Percentiles rank a stretch among this genome's conserved stretches.
Conservation (phyloP, 1,140 invertebrate genomes). For the Monomorium pharaonis region DNA sequence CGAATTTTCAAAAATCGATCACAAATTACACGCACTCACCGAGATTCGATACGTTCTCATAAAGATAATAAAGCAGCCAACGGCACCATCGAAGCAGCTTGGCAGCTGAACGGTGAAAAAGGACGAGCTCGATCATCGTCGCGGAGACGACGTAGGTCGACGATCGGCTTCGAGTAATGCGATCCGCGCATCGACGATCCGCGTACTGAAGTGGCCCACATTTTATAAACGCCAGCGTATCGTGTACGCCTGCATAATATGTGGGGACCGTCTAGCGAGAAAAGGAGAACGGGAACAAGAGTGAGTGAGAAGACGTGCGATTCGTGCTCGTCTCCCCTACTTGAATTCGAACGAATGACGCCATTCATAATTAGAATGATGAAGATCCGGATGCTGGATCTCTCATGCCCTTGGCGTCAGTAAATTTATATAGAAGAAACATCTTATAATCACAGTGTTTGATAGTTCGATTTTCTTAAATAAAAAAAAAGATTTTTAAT, state of each 20-base stretch:
- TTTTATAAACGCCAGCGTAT: conserved; percentile 69
- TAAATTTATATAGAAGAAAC: background rate
- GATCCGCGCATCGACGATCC: conserved; percentile 63
- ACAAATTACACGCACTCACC: conserved; percentile 71
- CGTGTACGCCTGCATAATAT: conserved; percentile 66
- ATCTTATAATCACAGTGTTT: background rate
- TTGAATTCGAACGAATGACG: conserved; percentile 66
- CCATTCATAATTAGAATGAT: conserved; percentile 67
- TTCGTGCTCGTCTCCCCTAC: conserved; percentile 64
- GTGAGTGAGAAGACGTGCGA: conserved; percentile 19
- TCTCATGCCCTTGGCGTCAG: conserved; percentile 23
- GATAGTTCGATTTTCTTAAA: background rate
- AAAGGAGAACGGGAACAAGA: conserved; percentile 29
- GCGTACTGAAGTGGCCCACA: conserved; percentile 77
- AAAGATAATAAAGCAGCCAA: conserved; percentile 72
- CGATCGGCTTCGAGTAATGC: conserved; percentile 44
- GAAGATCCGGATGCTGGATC: conserved; percentile 68
- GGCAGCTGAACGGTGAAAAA: conserved; percentile 6
- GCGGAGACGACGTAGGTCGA: conserved; percentile 6
- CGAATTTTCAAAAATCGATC: background rate
- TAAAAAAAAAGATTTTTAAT: background rate
- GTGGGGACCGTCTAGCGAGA: conserved; percentile 52
- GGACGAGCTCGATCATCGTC: conserved; percentile 33
- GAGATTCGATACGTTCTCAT: conserved; percentile 70
- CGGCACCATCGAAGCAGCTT: conserved; percentile 69